Evolutionary conservation across 2,797 vertebrate species (phyloP).

Genomic region (Loris lydekkerianus): DNA sequence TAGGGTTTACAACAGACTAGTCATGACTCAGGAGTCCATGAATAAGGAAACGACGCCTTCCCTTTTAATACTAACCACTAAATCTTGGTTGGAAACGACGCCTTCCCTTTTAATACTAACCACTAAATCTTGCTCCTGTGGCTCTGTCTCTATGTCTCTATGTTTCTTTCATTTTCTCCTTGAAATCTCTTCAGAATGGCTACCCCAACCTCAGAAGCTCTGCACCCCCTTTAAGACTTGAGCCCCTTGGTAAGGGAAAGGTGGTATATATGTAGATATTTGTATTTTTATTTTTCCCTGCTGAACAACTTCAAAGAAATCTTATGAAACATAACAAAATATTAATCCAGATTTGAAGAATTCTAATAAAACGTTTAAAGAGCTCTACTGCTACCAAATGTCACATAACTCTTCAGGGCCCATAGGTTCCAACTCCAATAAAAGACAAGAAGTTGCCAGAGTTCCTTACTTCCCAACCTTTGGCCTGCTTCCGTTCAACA

Average conservation of each 20-base stretch:
- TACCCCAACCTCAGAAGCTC: background rate
- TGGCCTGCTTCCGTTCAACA: background rate
- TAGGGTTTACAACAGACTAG: background rate
- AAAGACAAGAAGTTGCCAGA: background rate
- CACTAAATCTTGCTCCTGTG: background rate
- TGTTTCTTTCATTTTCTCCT: conserved; percentile 15
- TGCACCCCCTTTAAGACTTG: background rate
- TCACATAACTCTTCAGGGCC: background rate
- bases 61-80: background rate
- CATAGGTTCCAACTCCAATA: background rate
- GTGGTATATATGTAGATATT: background rate
- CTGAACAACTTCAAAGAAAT: conserved; percentile 1
- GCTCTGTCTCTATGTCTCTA: background rate
- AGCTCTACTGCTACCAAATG: background rate
- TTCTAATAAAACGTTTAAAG: conserved; percentile 2
- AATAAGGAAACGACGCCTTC: background rate
- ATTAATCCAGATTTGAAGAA: conserved; percentile 51
- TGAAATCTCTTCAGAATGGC: background rate
- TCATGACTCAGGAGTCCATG: background rate
- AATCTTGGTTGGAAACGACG: background rate
- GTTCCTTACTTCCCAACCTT: background rate
- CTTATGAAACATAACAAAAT: conserved; percentile 10
- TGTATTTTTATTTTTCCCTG: background rate
- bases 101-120: background rate
- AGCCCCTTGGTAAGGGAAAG: background rate